Conservation (phyloP, 2,797 vertebrate species). For the Rhyacichthys aspro region DNA sequence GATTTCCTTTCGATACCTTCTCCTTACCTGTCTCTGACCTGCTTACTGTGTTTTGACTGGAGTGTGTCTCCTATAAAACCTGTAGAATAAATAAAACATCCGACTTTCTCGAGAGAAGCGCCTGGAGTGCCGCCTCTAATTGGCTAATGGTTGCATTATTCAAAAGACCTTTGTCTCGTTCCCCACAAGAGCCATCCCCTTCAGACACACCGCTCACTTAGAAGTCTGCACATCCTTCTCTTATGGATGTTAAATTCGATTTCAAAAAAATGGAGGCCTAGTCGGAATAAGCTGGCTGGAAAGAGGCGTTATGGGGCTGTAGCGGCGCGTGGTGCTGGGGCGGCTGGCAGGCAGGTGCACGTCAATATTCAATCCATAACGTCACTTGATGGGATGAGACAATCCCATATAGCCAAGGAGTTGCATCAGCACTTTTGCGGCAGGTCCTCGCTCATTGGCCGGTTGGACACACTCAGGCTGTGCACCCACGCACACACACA, state of each 20-base stretch:
- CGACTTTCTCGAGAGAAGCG: not conserved
- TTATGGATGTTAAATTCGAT: not conserved
- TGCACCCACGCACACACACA: constrained; percentile 10
- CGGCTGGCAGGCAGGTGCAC: constrained; percentile 34
- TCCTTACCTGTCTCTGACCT: not conserved
- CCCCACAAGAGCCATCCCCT: constrained; percentile 9
- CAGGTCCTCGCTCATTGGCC: constrained; percentile 34
- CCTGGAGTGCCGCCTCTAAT: constrained; percentile 27
- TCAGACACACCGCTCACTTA: constrained; percentile 9
- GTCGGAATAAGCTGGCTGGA: not conserved
- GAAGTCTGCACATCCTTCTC: constrained; percentile 7
- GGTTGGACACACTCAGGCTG: constrained; percentile 6
- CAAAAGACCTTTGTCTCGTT: constrained; percentile 36
- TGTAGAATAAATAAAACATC: constrained; percentile 16
- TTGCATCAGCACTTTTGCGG: constrained; percentile 55
- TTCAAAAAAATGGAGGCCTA: constrained; percentile 1
- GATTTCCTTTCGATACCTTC: not conserved
- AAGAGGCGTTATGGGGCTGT: not conserved
- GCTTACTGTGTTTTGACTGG: not conserved
- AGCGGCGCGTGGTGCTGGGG: constrained; percentile 9
- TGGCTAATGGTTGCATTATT: constrained; percentile 53
- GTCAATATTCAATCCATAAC: constrained; percentile 68
- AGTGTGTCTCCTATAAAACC: not conserved
- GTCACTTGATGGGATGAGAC: constrained; percentile 64
- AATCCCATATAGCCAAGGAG: constrained; percentile 53